These are phyloP conservation scores for Piaya cayana DNA, from an alignment of 2,113 vertebrate species.

Conservation along the genomic window DNA sequence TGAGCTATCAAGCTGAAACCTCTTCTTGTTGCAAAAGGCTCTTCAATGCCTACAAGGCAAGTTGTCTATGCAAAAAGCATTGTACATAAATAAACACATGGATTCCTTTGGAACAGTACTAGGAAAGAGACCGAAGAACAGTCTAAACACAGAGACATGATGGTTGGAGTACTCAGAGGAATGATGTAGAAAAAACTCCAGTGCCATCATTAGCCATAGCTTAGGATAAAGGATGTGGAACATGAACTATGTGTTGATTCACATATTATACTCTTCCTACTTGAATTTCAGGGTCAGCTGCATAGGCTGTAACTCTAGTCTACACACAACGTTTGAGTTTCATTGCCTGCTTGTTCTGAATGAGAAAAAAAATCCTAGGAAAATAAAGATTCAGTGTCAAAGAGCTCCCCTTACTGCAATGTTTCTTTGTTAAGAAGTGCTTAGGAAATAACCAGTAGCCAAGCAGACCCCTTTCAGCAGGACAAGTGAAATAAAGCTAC, in stretches of 20 bases:
- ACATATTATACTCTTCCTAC: background rate
- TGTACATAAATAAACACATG: no score
- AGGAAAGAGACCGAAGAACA: background rate
- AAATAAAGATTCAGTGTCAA: background rate
- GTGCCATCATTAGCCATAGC: background rate
- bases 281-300: background rate
- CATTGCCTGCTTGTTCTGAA: background rate
- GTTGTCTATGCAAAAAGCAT: background rate
- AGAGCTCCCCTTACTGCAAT: accelerated
- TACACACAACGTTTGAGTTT: background rate
- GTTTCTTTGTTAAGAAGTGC: accelerated
- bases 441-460: background rate
- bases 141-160: background rate
- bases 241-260: background rate
- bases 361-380: background rate
- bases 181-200: background rate
- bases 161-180: background rate
- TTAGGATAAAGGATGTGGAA: no score
- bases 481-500: background rate
- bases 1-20: background rate
- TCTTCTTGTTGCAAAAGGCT: background rate
- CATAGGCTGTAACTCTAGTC: background rate
- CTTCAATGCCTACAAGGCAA: background rate
- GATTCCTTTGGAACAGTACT: background rate
- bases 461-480: background rate